Evolutionary conservation across 2,888 invertebrate species (phyloP).

Genomic region (Aquatica leii): DNA sequence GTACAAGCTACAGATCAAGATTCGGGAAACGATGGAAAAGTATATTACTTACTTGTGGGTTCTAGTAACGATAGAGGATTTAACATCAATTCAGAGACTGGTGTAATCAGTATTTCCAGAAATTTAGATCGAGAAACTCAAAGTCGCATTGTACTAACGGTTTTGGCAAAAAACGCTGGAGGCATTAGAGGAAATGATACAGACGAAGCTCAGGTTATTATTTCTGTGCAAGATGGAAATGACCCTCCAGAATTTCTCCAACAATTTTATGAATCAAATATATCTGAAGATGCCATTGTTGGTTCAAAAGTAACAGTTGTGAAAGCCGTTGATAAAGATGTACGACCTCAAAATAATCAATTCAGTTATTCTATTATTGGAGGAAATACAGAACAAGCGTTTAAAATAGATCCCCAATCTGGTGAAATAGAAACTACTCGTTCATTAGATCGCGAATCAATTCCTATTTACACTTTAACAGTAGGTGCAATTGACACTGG

Average conservation of each 20-base stretch:
- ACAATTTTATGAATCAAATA: slow-evolving; percentile 76
- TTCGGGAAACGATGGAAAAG: slow-evolving; percentile 84
- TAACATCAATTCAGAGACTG: slow-evolving; percentile 82
- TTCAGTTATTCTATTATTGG: slow-evolving; percentile 89
- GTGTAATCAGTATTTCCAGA: slow-evolving; percentile 83
- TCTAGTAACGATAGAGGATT: slow-evolving; percentile 93
- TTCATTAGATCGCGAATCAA: slow-evolving; percentile 81
- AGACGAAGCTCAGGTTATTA: slow-evolving; percentile 92
- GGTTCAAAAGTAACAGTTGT: slow-evolving; percentile 81
- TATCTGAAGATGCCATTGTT: slow-evolving; percentile 80
- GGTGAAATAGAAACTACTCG: slow-evolving; percentile 84
- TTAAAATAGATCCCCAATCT: slow-evolving; percentile 86
- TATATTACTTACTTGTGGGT: slow-evolving; percentile 92
- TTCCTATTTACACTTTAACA: slow-evolving; percentile 76
- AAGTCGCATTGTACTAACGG: slow-evolving; percentile 87
- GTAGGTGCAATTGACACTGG: slow-evolving; percentile 92
- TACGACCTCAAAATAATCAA: slow-evolving; percentile 88
- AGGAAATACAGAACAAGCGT: slow-evolving; percentile 83
- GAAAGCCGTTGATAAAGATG: slow-evolving; percentile 90
- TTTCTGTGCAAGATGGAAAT: slow-evolving; percentile 94
- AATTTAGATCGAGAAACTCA: slow-evolving; percentile 88
- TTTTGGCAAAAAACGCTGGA: slow-evolving; percentile 93
- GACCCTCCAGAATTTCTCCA: slow-evolving; percentile 94
- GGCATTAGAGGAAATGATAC: slow-evolving; percentile 95
- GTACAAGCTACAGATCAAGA: slow-evolving; percentile 91